A percentile compares a stretch with the other conserved stretches of the same genome.
These are phyloP conservation scores for Pelecanus crispus DNA, from an alignment of 2,113 vertebrate genomes.

Conservation along the genomic window DNA sequence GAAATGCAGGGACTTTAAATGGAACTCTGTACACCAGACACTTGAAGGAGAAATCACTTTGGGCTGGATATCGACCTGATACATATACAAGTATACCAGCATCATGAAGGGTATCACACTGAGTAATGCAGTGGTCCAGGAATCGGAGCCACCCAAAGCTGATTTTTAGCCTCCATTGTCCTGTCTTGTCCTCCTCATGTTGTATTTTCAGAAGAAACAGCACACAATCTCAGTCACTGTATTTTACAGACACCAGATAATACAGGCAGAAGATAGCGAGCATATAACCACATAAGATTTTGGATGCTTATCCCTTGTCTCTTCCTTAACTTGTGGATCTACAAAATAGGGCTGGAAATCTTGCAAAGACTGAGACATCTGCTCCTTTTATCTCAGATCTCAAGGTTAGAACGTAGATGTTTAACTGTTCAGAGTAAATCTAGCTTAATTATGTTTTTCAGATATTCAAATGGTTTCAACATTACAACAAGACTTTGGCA, in stretches of 20 bases:
- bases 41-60: not conserved
- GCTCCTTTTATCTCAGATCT: not conserved
- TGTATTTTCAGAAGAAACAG: not conserved
- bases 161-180: not conserved
- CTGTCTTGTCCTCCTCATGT: not conserved
- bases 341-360: not conserved
- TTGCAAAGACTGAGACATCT: not conserved
- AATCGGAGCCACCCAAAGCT: not conserved
- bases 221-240: not conserved
- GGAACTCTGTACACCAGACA: not conserved
- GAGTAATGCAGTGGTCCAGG: not conserved
- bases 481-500: not conserved
- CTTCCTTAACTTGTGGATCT: not conserved
- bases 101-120: not conserved
- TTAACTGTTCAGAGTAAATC: not conserved
- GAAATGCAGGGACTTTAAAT: not conserved
- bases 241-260: not conserved
- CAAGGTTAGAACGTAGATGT: not conserved
- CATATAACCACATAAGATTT: not conserved
- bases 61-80: not conserved
- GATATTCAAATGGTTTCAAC: not conserved
- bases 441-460: not conserved
- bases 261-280: not conserved
- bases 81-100: not conserved
- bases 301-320: not conserved